Conservation (phyloP, 2,113 vertebrate genomes). For the Pelvicachromis taeniatus region DNA sequence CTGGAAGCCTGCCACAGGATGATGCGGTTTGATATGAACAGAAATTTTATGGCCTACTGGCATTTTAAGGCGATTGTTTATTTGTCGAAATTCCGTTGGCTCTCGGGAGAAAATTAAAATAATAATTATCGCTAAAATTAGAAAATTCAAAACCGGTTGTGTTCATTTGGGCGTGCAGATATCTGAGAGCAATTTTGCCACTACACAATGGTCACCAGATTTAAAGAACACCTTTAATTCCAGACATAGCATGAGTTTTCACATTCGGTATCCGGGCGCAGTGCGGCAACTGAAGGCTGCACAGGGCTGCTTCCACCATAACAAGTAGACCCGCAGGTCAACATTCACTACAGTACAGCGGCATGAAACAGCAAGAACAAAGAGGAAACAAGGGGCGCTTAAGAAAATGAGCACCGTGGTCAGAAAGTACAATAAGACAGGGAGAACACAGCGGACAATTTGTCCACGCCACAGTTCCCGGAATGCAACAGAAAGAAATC, state of each 20-base stretch:
- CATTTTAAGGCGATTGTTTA: background rate
- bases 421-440: conserved; percentile 41
- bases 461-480: conserved; percentile 81
- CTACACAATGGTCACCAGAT: background rate
- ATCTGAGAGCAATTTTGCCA: background rate
- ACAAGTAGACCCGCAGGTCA: background rate
- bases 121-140: background rate
- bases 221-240: background rate
- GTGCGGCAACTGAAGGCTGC: background rate
- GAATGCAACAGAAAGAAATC: conserved; percentile 88
- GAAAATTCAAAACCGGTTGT: background rate
- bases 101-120: background rate
- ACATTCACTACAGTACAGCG: background rate
- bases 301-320: background rate
- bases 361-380: conserved; percentile 2
- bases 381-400: background rate
- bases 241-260: background rate
- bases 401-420: fast-evolving
- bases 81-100: background rate
- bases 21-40: background rate
- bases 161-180: background rate
- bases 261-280: background rate
- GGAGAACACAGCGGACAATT: background rate
- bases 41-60: background rate
- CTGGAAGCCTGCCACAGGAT: background rate